Percentiles rank a stretch among this genome's conserved stretches.
These are phyloP conservation scores for Drosophila sp. DNA, from an alignment of 1,140 invertebrate species.

Conservation along the genomic window DNA sequence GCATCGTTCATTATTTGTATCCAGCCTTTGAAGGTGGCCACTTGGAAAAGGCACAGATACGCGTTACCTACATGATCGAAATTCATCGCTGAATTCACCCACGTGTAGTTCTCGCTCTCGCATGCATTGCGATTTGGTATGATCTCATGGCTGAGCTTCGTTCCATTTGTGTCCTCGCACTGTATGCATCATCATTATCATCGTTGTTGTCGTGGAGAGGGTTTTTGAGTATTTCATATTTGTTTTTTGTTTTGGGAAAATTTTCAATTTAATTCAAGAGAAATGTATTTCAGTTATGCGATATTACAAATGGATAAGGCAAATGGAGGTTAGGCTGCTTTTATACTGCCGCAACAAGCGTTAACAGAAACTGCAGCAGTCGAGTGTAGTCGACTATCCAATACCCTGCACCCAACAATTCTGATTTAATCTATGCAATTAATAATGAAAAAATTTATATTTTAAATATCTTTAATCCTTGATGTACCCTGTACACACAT, in stretches of 20 bases:
- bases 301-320: conserved; percentile 46
- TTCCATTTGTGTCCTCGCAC: conserved; percentile 94
- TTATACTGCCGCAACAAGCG: conserved; percentile 28
- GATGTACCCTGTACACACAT: neutral
- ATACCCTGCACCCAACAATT: conserved; percentile 8
- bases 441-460: too few species aligned
- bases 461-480: too few species aligned
- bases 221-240: conserved; percentile 28
- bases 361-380: conserved; percentile 1
- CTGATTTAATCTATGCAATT: neutral
- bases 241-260: conserved; percentile 45
- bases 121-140: conserved; percentile 94
- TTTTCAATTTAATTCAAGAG: conserved; percentile 51
- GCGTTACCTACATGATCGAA: conserved; percentile 99
- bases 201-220: conserved; percentile 27
- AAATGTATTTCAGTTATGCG: conserved; percentile 73
- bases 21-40: conserved; percentile 98
- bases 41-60: conserved; percentile 98
- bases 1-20: conserved; percentile 99
- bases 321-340: conserved; percentile 7
- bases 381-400: neutral
- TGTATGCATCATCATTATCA: conserved; percentile 79
- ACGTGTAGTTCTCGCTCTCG: conserved; percentile 94
- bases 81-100: conserved; percentile 98
- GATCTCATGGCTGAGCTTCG: conserved; percentile 92